Evolutionary conservation across 1,140 invertebrate genomes (phyloP), one percentile per base, ranked within the genome.

Genomic region (Philopotamus ludificatus): DNA sequence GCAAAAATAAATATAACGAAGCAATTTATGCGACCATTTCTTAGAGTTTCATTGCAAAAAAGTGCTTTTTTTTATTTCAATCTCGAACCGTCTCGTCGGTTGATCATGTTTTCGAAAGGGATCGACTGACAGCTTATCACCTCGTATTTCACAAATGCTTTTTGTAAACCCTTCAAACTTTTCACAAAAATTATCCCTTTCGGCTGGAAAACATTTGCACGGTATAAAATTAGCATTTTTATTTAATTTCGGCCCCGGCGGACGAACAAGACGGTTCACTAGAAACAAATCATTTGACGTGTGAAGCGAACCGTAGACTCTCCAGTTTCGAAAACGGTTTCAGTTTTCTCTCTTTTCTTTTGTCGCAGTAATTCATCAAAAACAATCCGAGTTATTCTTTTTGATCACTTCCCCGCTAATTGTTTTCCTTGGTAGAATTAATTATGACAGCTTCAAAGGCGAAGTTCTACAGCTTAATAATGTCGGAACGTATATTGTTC

Each of bases 61-160:
- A n/a, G n/a, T n/a, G n/a, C n/a, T n/a, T n/a, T n/a, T n/a, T n/a
- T n/a, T n/a, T n/a, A n/a, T n/a, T n/a, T n/a, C n/a, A n/a, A n/a
- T n/a, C n/a, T n/a, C n/a, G n/a, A n/a, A n/a, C n/a, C n/a, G n/a
- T n/a, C 12, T 34, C 28, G 28, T 12, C 28, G 28, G 12, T 34
- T 34, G 28, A 12, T 34, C 12, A 34, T 34, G 4, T 7, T 34
- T 34, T 34, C 28, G 28, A 34, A 34, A 34, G 12, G 28, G 12
- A 34, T 7, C 28, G 28, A 34, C 20, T 22, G 57, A 47, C 57
- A 60, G 41, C 39, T 60, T 60, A 60, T 60, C 57, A 57, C 34
- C 26, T 42, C 54, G 23, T 39, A 57, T 39, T 23, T 57, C 42
- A n/a, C 16, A 28, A 22, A 42, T 57, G 41, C 34, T 39, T n/a